Conservation (phyloP, 2,797 vertebrate genomes). For the Allenopithecus nigroviridis region DNA sequence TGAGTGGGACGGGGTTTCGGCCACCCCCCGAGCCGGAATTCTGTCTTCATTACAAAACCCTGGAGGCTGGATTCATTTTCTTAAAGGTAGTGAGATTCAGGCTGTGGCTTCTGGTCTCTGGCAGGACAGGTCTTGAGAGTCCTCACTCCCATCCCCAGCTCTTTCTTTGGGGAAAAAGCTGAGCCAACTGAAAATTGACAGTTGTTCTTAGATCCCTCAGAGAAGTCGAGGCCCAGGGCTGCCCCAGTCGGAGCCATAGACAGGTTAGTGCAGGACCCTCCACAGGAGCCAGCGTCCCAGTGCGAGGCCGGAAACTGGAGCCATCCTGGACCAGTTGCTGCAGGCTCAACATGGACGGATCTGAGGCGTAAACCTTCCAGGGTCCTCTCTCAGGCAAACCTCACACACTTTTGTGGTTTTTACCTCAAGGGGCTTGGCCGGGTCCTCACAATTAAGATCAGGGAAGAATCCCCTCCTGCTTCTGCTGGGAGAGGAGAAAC, state of each 20-base stretch:
- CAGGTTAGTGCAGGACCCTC: rapidly evolving
- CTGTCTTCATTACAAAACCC: not conserved
- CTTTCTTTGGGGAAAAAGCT: not conserved
- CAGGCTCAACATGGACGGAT: rapidly evolving
- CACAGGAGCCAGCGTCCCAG: rapidly evolving
- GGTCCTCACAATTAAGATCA: not conserved
- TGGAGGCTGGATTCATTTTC: rapidly evolving
- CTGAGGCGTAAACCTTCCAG: no score
- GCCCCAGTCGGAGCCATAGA: not conserved
- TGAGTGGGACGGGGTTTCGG: rapidly evolving
- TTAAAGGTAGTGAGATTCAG: not conserved
- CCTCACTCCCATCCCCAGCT: not conserved
- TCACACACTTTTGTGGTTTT: not conserved
- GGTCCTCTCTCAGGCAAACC: not conserved
- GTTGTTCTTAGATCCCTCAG: no score
- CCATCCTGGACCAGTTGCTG: not conserved
- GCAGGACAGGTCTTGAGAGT: no score
- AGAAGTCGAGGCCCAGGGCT: not conserved
- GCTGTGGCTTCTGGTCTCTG: not conserved
- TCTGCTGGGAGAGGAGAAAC: not conserved
- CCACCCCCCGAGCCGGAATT: rapidly evolving
- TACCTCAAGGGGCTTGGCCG: no score
- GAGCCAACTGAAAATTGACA: not conserved
- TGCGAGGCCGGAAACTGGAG: not conserved
- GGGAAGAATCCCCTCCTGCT: not conserved